Conservation (phyloP, 2,888 invertebrate species). For the Hemistola chrysoprasaria region DNA sequence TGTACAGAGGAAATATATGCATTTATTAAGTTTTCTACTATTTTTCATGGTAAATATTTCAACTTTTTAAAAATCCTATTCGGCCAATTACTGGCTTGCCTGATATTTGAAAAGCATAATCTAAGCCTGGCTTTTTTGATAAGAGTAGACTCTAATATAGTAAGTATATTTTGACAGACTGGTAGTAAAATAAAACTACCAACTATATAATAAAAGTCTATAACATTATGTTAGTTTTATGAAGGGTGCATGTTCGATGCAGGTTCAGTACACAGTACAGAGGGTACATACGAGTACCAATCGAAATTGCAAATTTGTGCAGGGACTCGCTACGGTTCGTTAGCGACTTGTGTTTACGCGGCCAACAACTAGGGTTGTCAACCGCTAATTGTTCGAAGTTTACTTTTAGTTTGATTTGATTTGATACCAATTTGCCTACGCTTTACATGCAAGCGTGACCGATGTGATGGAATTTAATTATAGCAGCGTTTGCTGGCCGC, state of each 20-base stretch:
- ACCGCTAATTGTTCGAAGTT: slow-evolving; percentile 67
- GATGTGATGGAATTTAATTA: slow-evolving; percentile 10
- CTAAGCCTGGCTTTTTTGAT: too few relatives aligned
- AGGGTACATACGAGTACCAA: slow-evolving; percentile 64
- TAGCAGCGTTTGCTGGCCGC: slow-evolving; percentile 10
- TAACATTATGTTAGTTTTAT: neutral
- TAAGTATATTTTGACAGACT: too few relatives aligned
- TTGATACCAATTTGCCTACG: slow-evolving; percentile 30
- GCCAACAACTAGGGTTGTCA: slow-evolving; percentile 70
- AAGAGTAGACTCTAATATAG: too few relatives aligned
- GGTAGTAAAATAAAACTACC: too few relatives aligned
- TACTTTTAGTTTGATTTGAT: slow-evolving; percentile 57
- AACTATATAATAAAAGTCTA: too few relatives aligned
- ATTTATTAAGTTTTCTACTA: too few relatives aligned
- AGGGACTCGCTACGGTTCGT: slow-evolving; percentile 77
- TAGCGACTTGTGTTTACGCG: slow-evolving; percentile 80
- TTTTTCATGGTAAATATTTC: too few relatives aligned
- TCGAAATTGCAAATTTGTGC: slow-evolving; percentile 82
- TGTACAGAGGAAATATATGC: too few relatives aligned
- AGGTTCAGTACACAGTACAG: slow-evolving; percentile 22
- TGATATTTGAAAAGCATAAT: too few relatives aligned
- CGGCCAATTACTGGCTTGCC: too few relatives aligned
- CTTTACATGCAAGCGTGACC: slow-evolving; percentile 22
- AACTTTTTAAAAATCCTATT: too few relatives aligned
- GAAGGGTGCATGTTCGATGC: slow-evolving; percentile 18